Conservation (phyloP, 2,888 invertebrate genomes). For the Erebia ligea region DNA sequence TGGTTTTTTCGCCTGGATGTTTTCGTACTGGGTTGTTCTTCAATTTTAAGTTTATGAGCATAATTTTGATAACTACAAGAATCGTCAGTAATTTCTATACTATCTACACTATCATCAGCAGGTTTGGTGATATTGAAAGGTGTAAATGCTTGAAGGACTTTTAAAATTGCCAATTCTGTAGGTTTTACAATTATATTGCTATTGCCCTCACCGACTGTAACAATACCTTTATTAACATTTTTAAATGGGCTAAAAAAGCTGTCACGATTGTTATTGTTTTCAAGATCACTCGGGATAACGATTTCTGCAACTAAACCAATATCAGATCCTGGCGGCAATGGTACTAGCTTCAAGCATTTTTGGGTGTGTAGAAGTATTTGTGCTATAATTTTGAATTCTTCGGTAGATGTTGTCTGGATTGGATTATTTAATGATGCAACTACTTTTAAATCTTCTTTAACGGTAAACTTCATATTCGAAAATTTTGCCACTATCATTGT, state of each 20-base stretch:
- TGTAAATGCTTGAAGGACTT: not conserved
- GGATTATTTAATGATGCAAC: not conserved
- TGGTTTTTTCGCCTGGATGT: not conserved
- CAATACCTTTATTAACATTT: not conserved
- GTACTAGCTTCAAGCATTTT: not conserved
- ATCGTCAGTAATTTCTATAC: not conserved
- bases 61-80: not conserved
- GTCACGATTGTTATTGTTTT: not conserved
- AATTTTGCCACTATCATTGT: not conserved
- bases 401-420: not conserved
- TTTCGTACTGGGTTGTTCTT: not conserved
- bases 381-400: not conserved
- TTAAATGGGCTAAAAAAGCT: not conserved
- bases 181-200: not conserved
- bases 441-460: slow-evolving; percentile 9
- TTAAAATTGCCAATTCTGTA: not conserved
- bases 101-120: not conserved
- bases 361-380: not conserved
- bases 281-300: not conserved
- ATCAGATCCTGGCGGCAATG: not conserved
- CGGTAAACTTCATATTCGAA: not conserved
- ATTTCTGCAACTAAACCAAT: slow-evolving; percentile 1
- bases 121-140: no score
- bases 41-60: not conserved
- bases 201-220: not conserved